Evolutionary conservation across 2,113 vertebrate species (phyloP), one percentile per base, ranked within the genome.

Genomic region (Macaca nemestrina): DNA sequence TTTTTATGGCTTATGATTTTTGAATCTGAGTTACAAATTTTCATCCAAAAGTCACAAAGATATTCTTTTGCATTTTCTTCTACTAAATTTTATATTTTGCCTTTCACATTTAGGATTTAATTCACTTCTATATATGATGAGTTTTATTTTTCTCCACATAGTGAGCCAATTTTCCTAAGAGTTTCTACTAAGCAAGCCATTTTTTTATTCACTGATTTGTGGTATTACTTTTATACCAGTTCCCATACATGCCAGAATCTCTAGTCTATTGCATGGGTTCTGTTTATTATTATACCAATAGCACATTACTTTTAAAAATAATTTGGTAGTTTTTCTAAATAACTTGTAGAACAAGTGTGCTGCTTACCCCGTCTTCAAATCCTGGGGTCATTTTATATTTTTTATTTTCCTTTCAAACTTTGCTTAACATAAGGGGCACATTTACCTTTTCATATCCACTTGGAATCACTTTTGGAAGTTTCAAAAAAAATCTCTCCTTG

Each of bases 401-500:
- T 45, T 45, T 45, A 5, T n/a, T 86, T 81, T 82, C 2, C 38
- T 94, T 90, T 40, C 40, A 70, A 43, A 95, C 73, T 88, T 55
- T 83, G 20, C 3, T 12, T 95, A 55, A 43, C 1, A n/a, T 48
- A n/a, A n/a, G 6, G 52, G 23, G 35, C n/a, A 61, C 4, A 87
- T 30, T 83, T 84, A 90, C 75, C 75, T 94, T 85, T 81, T 57
- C 17, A 75, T 78, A n/a, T 45, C 35, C 40, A 61, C 32, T 93
- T 81, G 18, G 43, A 73, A 94, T 96, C 35, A 85, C 35, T 81
- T 96, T 86, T 57, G 30, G 50, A 92, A 75, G 5, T 85, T 92
- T 2, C 38, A 30, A 52, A 85, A 59, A 17, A 27, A 72, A 20
- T 45, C 18, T 67, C 18, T 89, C 30, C 52, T 55, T 76, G 16